phyloP scores from a whole-genome alignment of 2,113 vertebrate genomes.

The Calyptommatus sinebrachiatus region DNA sequence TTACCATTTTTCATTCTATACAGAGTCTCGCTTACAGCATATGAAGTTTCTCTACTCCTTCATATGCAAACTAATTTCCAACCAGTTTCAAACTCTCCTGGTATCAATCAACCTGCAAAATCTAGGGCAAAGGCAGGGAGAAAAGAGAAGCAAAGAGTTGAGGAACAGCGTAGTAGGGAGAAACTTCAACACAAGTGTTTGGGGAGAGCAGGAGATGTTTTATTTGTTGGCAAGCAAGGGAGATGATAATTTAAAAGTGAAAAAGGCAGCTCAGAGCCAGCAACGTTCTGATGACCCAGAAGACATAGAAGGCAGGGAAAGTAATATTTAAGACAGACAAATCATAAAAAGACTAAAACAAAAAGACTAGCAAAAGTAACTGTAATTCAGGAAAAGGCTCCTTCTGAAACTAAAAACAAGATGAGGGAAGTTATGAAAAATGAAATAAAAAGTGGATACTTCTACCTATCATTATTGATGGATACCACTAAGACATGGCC shows the following conservation, averaged over 20 bases:
- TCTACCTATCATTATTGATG: background rate
- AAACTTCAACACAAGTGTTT: background rate
- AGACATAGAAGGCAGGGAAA: background rate
- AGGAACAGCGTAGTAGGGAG: background rate
- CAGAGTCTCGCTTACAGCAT: background rate
- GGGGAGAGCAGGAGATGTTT: background rate
- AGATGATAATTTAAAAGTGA: background rate
- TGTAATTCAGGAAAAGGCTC: background rate
- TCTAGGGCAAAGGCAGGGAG: background rate
- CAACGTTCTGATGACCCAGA: background rate
- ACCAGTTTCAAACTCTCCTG: background rate
- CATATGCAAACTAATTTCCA: background rate
- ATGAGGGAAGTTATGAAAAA: background rate
- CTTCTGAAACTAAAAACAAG: background rate
- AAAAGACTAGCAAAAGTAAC: background rate
- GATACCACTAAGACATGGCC: no score
- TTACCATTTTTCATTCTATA: background rate
- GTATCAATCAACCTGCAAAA: background rate
- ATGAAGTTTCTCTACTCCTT: background rate
- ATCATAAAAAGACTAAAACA: background rate
- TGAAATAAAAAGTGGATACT: background rate
- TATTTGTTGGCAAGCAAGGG: background rate
- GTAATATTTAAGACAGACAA: background rate
- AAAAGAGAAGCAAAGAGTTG: background rate
- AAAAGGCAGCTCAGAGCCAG: background rate